Evolutionary conservation across 2,888 invertebrate genomes (phyloP).

Genomic region (Hetaerina titia): DNA sequence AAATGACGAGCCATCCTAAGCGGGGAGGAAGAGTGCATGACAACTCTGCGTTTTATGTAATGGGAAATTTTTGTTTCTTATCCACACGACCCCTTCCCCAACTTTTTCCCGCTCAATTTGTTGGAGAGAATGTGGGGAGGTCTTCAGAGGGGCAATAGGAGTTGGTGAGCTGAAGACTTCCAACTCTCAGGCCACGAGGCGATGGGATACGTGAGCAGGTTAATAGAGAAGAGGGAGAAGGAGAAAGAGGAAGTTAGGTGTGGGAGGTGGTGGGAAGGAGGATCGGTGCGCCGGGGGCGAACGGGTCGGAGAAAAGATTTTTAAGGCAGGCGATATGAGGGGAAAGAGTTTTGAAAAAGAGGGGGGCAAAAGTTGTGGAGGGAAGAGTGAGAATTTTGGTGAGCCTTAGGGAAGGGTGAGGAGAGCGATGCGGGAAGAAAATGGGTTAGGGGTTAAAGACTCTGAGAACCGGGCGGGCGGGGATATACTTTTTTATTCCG

Average conservation of each 20-base stretch:
- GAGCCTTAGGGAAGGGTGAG: background rate
- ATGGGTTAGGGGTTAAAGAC: background rate
- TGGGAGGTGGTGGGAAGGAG: background rate
- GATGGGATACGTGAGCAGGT: background rate
- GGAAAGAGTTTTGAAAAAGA: background rate
- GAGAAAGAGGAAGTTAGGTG: background rate
- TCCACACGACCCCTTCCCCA: background rate
- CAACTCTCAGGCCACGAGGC: background rate
- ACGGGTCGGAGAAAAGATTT: background rate
- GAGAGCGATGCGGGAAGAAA: background rate
- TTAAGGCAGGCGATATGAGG: background rate
- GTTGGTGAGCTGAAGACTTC: background rate
- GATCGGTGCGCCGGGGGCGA: background rate
- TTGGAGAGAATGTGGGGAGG: background rate
- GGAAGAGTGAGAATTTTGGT: background rate
- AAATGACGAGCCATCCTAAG: background rate
- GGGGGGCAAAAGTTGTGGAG: background rate
- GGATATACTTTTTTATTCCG: background rate
- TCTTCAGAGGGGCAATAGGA: background rate
- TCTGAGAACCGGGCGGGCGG: background rate
- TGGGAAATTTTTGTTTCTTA: conserved; percentile 36
- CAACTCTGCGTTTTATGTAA: conserved; percentile 59
- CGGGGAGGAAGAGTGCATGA: conserved; percentile 46
- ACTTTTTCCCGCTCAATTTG: background rate
- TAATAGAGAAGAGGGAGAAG: background rate